Conservation (phyloP, 64 coral and sea anemone species). For the Exaiptasia diaphana region DNA sequence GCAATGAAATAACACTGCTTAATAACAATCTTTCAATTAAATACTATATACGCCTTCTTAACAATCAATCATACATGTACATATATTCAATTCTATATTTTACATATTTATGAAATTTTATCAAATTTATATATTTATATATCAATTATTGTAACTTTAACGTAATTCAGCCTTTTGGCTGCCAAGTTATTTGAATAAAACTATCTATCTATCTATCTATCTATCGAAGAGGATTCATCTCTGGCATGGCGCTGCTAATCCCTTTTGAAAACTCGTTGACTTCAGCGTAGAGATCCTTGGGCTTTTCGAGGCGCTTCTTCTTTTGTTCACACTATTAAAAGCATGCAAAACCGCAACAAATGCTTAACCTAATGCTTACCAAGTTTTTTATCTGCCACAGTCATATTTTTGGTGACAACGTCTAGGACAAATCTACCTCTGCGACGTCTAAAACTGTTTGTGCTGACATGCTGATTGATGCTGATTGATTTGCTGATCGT, state of each 20-base stretch:
- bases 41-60: no score
- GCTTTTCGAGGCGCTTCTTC: not conserved
- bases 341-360: not conserved
- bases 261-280: not conserved
- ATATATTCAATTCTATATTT: no score
- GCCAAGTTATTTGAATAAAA: no score
- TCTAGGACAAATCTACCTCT: not conserved
- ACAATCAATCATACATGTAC: no score
- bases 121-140: no score
- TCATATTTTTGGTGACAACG: not conserved
- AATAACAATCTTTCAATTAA: no score
- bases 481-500: not conserved
- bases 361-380: no score
- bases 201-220: no score
- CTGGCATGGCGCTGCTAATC: not conserved
- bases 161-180: no score
- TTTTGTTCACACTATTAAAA: not conserved
- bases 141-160: no score
- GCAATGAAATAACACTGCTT: no score
- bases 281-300: not conserved
- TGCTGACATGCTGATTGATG: not conserved
- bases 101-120: no score
- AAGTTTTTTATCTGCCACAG: not conserved
- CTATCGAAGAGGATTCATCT: not conserved
- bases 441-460: not conserved